Percentiles rank a stretch among this genome's conserved stretches.
Conservation (phyloP, 2,888 invertebrate genomes). For the Drosophila colorata region DNA sequence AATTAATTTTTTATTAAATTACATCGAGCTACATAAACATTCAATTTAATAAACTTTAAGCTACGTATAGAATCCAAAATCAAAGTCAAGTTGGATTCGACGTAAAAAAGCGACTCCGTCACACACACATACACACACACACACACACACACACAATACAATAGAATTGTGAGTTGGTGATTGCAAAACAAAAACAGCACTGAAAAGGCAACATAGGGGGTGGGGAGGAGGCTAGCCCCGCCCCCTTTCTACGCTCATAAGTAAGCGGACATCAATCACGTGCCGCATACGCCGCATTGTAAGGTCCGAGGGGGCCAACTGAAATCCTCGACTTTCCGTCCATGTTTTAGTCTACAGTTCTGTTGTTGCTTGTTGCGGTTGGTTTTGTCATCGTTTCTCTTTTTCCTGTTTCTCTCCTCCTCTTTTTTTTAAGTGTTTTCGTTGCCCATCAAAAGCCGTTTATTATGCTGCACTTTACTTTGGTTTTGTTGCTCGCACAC, state of each 20-base stretch:
- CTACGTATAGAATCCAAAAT: neutral
- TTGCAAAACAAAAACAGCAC: constrained; percentile 33
- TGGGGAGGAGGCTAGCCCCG: neutral
- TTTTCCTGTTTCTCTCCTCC: constrained; percentile 1
- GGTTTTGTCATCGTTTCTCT: constrained; percentile 20
- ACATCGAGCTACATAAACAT: too few species aligned
- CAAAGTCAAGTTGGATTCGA: neutral
- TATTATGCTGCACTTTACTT: constrained; percentile 66
- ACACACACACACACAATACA: constrained; percentile 2
- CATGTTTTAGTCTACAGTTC: neutral
- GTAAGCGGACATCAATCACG: constrained; percentile 70
- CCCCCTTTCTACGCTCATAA: constrained; percentile 38
- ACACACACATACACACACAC: constrained; percentile 1
- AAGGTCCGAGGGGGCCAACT: neutral
- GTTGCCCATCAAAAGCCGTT: constrained; percentile 72
- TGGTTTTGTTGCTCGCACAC: constrained; percentile 20
- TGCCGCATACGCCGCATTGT: constrained; percentile 42
- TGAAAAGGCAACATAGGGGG: neutral
- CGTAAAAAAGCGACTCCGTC: constrained; percentile 8
- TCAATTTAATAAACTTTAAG: neutral
- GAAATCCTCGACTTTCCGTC: constrained; percentile 6
- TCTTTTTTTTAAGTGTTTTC: constrained; percentile 52
- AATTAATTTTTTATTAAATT: neutral
- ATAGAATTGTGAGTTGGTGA: constrained; percentile 29
- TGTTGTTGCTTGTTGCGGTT: constrained; percentile 38